Evolutionary conservation across 2,888 invertebrate species (phyloP).

Genomic region (Tetragnatha montana): DNA sequence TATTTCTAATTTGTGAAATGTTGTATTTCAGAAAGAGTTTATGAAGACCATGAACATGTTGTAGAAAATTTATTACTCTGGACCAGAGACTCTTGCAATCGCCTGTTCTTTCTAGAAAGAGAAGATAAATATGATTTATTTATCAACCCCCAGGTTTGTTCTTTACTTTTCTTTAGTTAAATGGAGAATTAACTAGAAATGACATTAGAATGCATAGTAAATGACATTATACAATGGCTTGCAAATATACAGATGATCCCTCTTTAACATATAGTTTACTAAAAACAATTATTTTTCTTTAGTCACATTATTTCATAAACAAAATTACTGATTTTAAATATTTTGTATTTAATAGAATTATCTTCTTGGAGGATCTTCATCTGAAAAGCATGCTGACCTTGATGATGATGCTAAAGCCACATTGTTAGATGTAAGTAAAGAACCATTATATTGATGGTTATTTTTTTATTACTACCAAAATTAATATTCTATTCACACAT

Average conservation of each 20-base stretch:
- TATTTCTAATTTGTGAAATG: not conserved
- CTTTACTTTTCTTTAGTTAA: not conserved
- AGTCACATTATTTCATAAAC: no score
- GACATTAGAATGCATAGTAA: not conserved
- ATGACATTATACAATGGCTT: no score
- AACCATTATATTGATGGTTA: not conserved
- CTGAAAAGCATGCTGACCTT: conserved; percentile 74
- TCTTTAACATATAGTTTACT: no score
- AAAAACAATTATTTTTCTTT: no score
- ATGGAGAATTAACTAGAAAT: not conserved
- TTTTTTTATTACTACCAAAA: not conserved
- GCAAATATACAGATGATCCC: no score
- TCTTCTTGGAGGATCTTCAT: conserved; percentile 79
- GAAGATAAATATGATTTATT: conserved; percentile 84
- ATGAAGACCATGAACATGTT: conserved; percentile 97
- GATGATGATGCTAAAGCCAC: conserved; percentile 74
- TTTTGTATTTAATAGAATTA: conserved; percentile 68
- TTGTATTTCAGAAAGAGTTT: conserved; percentile 87
- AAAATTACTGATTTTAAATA: no score
- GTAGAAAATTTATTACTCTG: conserved; percentile 97
- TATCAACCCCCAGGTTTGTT: conserved; percentile 84
- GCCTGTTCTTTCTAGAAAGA: conserved; percentile 85
- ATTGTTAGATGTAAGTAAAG: conserved; percentile 74
- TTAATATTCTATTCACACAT: not conserved
- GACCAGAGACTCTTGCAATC: conserved; percentile 97